A percentile compares a stretch with the other conserved stretches of the same genome.
phyloP scores from a whole-genome alignment of 2,888 invertebrate genomes.

The Mamestra brassicae region DNA sequence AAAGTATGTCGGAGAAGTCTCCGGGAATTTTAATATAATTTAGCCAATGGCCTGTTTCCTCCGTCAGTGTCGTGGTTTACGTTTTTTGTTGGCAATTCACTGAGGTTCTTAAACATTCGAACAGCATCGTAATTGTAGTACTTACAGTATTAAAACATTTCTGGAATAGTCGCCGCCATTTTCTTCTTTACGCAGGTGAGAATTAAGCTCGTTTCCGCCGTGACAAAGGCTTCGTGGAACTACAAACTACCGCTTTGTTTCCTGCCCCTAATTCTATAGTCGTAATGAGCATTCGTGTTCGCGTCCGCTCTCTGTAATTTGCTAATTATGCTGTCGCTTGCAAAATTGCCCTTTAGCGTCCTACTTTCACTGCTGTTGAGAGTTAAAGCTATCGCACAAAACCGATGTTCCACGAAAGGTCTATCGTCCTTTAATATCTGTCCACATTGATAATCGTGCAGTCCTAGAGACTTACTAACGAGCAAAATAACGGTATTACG shows the following conservation, averaged over 20 bases:
- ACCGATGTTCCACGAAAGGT: constrained; percentile 57
- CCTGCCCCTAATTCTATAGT: constrained; percentile 58
- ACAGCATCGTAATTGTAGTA: constrained; percentile 54
- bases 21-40: constrained; percentile 41
- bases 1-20: constrained; percentile 39
- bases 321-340: constrained; percentile 65
- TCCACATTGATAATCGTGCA: constrained; percentile 70
- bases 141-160: constrained; percentile 61
- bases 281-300: constrained; percentile 65
- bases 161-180: constrained; percentile 40
- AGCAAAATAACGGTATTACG: constrained; percentile 78
- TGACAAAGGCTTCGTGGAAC: constrained; percentile 64
- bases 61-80: background rate
- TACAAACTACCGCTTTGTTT: constrained; percentile 55
- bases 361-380: constrained; percentile 54
- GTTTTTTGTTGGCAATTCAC: constrained; percentile 38
- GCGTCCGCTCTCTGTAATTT: constrained; percentile 64
- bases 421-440: constrained; percentile 65
- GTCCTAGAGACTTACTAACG: constrained; percentile 75
- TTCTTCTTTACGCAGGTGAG: constrained; percentile 65
- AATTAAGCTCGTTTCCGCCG: constrained; percentile 67
- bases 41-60: constrained; percentile 49
- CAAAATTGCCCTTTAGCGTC: constrained; percentile 60
- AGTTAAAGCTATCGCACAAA: constrained; percentile 42
- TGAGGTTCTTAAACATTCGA: constrained; percentile 43